Conservation (phyloP, 37 sponge, comb jelly and placozoan genomes). For the Hormiphora californensis region DNA sequence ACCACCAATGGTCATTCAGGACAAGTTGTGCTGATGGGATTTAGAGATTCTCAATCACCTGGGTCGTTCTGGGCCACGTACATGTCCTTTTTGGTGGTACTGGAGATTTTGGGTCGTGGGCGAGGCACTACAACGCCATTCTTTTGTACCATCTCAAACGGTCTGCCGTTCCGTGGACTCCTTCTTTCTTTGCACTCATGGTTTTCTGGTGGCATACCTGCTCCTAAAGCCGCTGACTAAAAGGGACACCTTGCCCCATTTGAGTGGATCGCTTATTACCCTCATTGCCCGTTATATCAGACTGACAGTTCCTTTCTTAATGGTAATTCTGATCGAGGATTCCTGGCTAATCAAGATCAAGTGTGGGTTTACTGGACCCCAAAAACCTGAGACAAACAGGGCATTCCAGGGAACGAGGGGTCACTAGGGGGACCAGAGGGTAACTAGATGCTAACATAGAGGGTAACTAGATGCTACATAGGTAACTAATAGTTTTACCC, state of each 20-base stretch:
- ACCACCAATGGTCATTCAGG: neutral
- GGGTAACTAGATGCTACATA: no score
- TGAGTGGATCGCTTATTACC: slow-evolving; percentile 1
- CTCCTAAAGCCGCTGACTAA: neutral
- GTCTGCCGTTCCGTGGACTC: slow-evolving; percentile 1
- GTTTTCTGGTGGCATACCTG: slow-evolving; percentile 7
- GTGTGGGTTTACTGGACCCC: neutral
- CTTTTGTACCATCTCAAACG: neutral
- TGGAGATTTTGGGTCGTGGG: neutral
- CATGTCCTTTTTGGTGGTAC: neutral
- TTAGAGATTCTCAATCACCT: neutral
- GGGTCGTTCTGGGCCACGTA: neutral
- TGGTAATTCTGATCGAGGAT: neutral
- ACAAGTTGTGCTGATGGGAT: neutral
- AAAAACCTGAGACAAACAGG: no score
- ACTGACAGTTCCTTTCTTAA: neutral
- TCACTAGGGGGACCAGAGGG: no score
- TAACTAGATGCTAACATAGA: no score
- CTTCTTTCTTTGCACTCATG: slow-evolving; percentile 11
- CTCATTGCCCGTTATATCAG: slow-evolving; percentile 13
- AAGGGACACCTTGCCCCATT: neutral
- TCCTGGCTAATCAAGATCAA: neutral
- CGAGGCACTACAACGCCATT: neutral
- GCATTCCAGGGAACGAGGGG: no score
- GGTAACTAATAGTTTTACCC: no score